Base-by-base conservation (phyloP, 1,140 invertebrate species). In the Euwallacea similis region DNA sequence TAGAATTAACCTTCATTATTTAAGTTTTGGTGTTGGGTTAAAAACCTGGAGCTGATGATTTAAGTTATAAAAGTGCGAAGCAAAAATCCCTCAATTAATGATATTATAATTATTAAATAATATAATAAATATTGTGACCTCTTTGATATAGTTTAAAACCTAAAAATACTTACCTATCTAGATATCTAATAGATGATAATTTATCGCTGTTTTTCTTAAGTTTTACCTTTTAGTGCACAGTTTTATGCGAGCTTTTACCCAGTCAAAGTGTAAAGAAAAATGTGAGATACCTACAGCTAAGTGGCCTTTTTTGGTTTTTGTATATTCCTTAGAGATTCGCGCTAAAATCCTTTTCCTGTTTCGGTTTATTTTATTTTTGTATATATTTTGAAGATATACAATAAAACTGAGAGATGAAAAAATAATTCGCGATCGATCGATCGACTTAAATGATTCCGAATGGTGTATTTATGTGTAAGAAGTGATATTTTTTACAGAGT, bases 341-440 rank as follows among this genome's bases (percentile, higher is more conserved):
- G 15, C 47, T 21, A 43, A 56, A 42, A 60, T 70, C 69, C 10
- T 62, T 61, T 71, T 62, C 72, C 69, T 74, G 73, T 74, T 74
- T 76, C 59, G 74, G 73, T 76, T 33, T 33, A 1, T 33, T 33
- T 33, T 33, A 33, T 33, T 33, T 33, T 33, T 33, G 21, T 33
- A 33, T 33, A 33, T 33, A 33, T 2, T 33, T 33, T 33, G 21
- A 33, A 33, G 21, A 4, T 33, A 33, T 33, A 33, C 21, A 33
- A 33, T 33, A 33, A 33, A 33, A 33, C 21, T 33, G 4, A 33
- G 21, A 33, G 4, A 2, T 33, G 21, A 69, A 60, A 41, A 61
- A 61, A 41, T 10, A 47, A 63, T 15, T 62, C 47, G 46, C 54
- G 69, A 75, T 72, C 75, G 75, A 76, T 73, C 73, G 75, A 76